Evolutionary conservation across 2,888 invertebrate genomes (phyloP).

Genomic region (Cryptus armator): DNA sequence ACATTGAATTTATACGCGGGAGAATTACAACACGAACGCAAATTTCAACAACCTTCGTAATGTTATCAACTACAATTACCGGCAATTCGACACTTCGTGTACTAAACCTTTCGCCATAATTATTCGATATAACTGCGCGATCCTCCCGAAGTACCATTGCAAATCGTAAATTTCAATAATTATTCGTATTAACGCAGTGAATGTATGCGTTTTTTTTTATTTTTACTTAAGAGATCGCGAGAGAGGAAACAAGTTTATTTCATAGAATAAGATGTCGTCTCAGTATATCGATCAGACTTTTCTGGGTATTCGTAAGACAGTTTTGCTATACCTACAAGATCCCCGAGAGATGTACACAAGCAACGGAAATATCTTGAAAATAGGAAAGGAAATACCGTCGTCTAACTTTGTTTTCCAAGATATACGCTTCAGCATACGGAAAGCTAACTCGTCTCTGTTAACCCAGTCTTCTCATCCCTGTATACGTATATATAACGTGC

Average conservation of each 20-base stretch:
- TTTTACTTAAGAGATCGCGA: too few species aligned
- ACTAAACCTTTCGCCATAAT: background rate
- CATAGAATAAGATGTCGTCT: background rate
- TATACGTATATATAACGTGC: background rate
- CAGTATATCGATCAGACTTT: background rate
- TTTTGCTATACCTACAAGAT: background rate
- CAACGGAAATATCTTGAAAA: conserved; percentile 46
- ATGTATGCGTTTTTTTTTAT: too few species aligned
- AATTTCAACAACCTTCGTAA: background rate
- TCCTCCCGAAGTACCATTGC: background rate
- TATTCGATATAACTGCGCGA: background rate
- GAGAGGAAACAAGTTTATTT: background rate
- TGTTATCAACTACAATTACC: conserved; percentile 1
- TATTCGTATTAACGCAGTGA: background rate
- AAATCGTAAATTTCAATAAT: background rate
- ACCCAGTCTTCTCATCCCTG: background rate
- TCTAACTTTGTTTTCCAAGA: conserved; percentile 41
- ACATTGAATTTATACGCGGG: conserved; percentile 1
- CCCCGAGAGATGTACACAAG: background rate
- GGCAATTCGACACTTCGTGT: background rate
- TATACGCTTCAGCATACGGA: background rate
- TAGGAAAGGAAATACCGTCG: conserved; percentile 71
- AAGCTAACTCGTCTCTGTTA: conserved; percentile 10
- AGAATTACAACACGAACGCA: background rate
- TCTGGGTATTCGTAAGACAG: background rate